These are phyloP conservation scores for Semotilus atromaculatus DNA, from an alignment of 2,797 vertebrate species.

Conservation along the genomic window DNA sequence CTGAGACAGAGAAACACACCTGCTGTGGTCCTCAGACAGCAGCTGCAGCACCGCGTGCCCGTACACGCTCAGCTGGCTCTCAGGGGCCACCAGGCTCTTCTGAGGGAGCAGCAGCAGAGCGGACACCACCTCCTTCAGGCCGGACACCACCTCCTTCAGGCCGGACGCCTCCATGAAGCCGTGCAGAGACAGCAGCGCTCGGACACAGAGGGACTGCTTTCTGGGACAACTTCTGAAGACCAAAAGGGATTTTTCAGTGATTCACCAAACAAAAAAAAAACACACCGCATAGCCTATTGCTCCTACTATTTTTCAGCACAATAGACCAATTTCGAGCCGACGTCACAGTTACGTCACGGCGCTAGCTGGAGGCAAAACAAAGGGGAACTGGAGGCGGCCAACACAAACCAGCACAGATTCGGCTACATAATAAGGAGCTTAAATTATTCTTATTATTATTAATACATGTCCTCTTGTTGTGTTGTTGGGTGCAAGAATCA, in stretches of 20 bases:
- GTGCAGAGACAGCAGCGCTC: slow-evolving; percentile 81
- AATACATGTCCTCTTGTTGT: too few relatives aligned
- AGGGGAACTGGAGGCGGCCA: too few relatives aligned
- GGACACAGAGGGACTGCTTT: slow-evolving; percentile 74
- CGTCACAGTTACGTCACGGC: too few relatives aligned
- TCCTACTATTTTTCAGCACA: background rate
- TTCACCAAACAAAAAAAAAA: background rate
- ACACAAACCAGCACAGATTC: too few relatives aligned
- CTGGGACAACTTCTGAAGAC: slow-evolving; percentile 43
- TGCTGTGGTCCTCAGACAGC: slow-evolving; percentile 68
- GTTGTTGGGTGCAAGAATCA: too few relatives aligned
- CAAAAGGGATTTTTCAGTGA: background rate
- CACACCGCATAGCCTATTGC: too few relatives aligned
- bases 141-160: slow-evolving; percentile 75
- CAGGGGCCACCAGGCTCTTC: slow-evolving; percentile 70
- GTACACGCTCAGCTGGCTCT: slow-evolving; percentile 77
- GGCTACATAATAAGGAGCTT: too few relatives aligned
- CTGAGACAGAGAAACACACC: slow-evolving; percentile 71
- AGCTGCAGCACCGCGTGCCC: slow-evolving; percentile 82
- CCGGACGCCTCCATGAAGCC: slow-evolving; percentile 74
- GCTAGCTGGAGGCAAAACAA: too few relatives aligned
- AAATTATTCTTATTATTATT: too few relatives aligned
- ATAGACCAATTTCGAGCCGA: too few relatives aligned
- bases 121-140: slow-evolving; percentile 79
- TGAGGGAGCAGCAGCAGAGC: slow-evolving; percentile 83